Percentiles rank a stretch among this genome's conserved stretches.
These are phyloP conservation scores for Trachymyrmex cornetzi DNA, from an alignment of 1,140 invertebrate genomes.

Conservation along the genomic window DNA sequence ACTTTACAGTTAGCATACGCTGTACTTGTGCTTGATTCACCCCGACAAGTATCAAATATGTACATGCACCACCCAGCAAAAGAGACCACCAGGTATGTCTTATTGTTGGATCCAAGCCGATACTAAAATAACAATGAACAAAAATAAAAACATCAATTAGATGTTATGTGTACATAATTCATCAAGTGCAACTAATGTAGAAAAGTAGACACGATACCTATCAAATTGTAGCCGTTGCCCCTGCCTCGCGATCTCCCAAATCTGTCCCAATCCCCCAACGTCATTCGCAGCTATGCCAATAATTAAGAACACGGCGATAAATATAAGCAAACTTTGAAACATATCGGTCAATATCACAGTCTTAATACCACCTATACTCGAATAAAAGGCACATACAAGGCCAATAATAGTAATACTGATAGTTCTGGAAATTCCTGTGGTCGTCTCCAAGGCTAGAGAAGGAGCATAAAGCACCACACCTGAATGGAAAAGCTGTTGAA, in stretches of 20 bases:
- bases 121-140: slow-evolving; percentile 81
- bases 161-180: background rate
- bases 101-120: slow-evolving; percentile 90
- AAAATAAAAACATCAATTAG: slow-evolving; percentile 1
- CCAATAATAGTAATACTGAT: slow-evolving; percentile 93
- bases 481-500: slow-evolving; percentile 96
- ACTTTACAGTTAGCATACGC: slow-evolving; percentile 92
- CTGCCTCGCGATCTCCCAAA: slow-evolving; percentile 90
- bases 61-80: slow-evolving; percentile 92
- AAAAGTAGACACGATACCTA: slow-evolving; percentile 86
- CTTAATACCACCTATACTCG: slow-evolving; percentile 95
- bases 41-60: slow-evolving; percentile 92
- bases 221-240: slow-evolving; percentile 90
- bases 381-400: slow-evolving; percentile 95
- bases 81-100: slow-evolving; percentile 93
- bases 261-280: slow-evolving; percentile 89
- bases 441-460: slow-evolving; percentile 94
- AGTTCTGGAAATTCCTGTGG: slow-evolving; percentile 92
- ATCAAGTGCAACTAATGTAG: background rate
- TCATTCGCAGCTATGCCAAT: slow-evolving; percentile 90
- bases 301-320: slow-evolving; percentile 91
- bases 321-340: slow-evolving; percentile 94
- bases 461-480: slow-evolving; percentile 97
- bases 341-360: slow-evolving; percentile 95
- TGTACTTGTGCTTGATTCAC: slow-evolving; percentile 96